Percentiles rank a stretch among this genome's conserved stretches.
phyloP scores from a whole-genome alignment of 2,113 vertebrate species.

The Prochilodus magdalenae region DNA sequence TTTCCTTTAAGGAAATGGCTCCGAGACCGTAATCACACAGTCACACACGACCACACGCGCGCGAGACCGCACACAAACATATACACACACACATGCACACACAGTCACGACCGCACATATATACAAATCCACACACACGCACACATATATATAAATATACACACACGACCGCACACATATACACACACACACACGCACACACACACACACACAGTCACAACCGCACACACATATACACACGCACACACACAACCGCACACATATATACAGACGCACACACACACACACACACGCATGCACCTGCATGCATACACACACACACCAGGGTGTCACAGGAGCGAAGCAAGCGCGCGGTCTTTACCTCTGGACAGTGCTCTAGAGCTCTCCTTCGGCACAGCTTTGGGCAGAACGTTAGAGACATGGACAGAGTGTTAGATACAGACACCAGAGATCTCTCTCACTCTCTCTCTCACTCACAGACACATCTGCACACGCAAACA shows the following conservation, averaged over 20 bases:
- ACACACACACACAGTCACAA: too few relatives aligned
- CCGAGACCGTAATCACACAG: not conserved
- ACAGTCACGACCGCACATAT: too few relatives aligned
- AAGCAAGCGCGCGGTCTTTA: conserved; percentile 38
- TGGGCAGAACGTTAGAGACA: conserved; percentile 47
- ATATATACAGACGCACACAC: not conserved
- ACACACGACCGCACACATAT: too few relatives aligned
- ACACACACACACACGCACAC: too few relatives aligned
- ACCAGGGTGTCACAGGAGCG: not conserved
- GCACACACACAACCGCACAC: too few relatives aligned
- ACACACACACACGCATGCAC: too few relatives aligned
- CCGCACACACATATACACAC: too few relatives aligned
- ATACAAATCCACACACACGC: not conserved
- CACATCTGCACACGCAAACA: not conserved
- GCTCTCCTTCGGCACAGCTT: conserved; percentile 57
- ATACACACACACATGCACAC: not conserved
- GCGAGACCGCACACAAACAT: not conserved
- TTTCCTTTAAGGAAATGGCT: not conserved
- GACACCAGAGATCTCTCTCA: not conserved
- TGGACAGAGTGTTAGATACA: conserved; percentile 43
- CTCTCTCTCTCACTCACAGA: not conserved
- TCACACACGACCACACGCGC: not conserved
- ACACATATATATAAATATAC: too few relatives aligned
- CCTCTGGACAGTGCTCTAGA: conserved; percentile 51
- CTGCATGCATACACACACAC: not conserved